phyloP scores from a whole-genome alignment of 2,113 vertebrate species.

The Amblyornis subalaris region DNA sequence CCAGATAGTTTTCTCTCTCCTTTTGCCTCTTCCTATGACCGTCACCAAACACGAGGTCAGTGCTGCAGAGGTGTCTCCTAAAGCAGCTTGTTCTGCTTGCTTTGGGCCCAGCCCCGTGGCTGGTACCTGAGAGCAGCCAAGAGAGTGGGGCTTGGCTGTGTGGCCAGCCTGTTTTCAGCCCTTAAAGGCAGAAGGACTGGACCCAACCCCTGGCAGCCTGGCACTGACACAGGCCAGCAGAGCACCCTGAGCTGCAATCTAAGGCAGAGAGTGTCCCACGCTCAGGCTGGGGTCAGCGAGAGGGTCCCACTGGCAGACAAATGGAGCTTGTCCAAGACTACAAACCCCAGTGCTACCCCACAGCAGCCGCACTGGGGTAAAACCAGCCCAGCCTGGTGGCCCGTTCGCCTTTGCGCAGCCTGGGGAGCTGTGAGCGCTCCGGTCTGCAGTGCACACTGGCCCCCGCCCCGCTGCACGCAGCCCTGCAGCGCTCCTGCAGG shows the following conservation, averaged over 20 bases:
- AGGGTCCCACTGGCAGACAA: neutral
- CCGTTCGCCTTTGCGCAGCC: neutral
- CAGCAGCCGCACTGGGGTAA: rapidly evolving
- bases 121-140: neutral
- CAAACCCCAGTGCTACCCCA: neutral
- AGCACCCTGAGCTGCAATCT: neutral
- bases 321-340: neutral
- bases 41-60: neutral
- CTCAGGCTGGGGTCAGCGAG: neutral
- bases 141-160: rapidly evolving
- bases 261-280: neutral
- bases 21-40: neutral
- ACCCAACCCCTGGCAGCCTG: rapidly evolving
- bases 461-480: too few species aligned
- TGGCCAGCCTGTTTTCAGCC: neutral
- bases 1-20: neutral
- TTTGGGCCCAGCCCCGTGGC: neutral
- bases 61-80: neutral
- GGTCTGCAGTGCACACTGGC: neutral
- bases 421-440: rapidly evolving
- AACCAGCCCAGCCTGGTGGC: rapidly evolving
- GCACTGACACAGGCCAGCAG: neutral
- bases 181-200: neutral
- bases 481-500: rapidly evolving
- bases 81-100: neutral